Percentiles rank a stretch among this genome's conserved stretches.
Evolutionary conservation across 2,113 vertebrate species (phyloP).

Genomic region (Nothocercus nigrocapillus): DNA sequence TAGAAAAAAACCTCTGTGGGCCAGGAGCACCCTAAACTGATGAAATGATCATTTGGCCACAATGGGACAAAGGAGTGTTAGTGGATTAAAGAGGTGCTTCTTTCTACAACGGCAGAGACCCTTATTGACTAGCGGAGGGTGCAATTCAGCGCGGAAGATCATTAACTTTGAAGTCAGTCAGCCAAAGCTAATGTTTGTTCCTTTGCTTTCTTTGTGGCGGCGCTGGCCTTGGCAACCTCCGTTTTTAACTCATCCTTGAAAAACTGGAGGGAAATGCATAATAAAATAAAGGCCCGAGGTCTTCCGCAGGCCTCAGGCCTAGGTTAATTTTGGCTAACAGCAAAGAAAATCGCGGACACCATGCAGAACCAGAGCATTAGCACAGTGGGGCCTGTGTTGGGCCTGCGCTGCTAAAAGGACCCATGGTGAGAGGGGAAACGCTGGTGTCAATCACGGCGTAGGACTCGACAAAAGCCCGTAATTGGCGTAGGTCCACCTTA

Average conservation of each 20-base stretch:
- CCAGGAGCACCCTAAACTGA: slow-evolving; percentile 83
- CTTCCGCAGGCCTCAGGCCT: slow-evolving; percentile 77
- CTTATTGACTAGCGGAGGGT: slow-evolving; percentile 83
- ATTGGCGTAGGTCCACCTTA: slow-evolving; percentile 91
- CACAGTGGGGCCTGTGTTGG: slow-evolving; percentile 87
- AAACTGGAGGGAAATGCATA: slow-evolving; percentile 74
- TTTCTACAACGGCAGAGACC: slow-evolving; percentile 79
- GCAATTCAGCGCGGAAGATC: slow-evolving; percentile 85
- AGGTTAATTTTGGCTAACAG: slow-evolving; percentile 81
- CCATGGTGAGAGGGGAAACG: slow-evolving; percentile 88
- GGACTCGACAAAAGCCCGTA: slow-evolving; percentile 84
- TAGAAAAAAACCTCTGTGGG: slow-evolving; percentile 77
- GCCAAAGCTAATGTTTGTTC: slow-evolving; percentile 86
- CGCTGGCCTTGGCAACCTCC: slow-evolving; percentile 84
- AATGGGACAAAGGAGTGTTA: slow-evolving; percentile 85
- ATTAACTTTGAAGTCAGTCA: slow-evolving; percentile 90
- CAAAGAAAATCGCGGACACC: slow-evolving; percentile 83
- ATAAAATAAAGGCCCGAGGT: slow-evolving; percentile 81
- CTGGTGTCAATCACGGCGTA: slow-evolving; percentile 87
- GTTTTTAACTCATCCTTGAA: slow-evolving; percentile 82
- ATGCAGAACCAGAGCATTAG: slow-evolving; percentile 80
- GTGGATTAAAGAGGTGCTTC: slow-evolving; percentile 87
- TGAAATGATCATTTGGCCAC: slow-evolving; percentile 89
- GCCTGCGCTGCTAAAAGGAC: slow-evolving; percentile 84
- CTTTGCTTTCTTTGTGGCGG: slow-evolving; percentile 81